Percentiles rank a stretch among this genome's conserved stretches.
Evolutionary conservation across 2,113 vertebrate genomes (phyloP).

Genomic region (Brienomyrus longianalis): DNA sequence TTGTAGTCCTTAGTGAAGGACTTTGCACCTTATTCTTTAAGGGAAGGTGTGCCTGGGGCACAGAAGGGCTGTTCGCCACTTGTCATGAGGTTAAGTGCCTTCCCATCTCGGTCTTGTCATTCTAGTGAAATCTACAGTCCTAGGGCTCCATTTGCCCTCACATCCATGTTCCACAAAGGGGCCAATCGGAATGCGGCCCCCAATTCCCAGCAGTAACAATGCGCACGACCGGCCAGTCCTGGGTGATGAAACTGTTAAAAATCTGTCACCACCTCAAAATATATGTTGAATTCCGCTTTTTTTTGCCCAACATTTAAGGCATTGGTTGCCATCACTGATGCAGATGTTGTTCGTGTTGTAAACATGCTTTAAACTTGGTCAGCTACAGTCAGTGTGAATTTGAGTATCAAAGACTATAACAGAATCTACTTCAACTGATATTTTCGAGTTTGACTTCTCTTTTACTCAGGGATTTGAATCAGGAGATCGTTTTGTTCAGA

Average conservation of each 20-base stretch:
- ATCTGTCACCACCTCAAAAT: background rate
- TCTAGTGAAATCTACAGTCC: background rate
- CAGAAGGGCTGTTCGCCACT: conserved; percentile 55
- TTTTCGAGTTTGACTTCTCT: background rate
- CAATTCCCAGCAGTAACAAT: background rate
- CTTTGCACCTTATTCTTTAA: conserved; percentile 72
- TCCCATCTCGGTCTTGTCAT: conserved; percentile 49
- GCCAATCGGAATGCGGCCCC: background rate
- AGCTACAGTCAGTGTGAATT: background rate
- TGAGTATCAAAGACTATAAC: background rate
- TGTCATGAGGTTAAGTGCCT: background rate
- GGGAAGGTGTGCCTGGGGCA: conserved; percentile 67
- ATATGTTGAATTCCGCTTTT: background rate
- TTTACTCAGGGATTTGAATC: background rate
- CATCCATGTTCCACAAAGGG: background rate
- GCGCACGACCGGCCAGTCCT: background rate
- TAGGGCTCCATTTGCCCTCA: background rate
- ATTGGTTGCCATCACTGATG: background rate
- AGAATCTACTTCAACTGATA: background rate
- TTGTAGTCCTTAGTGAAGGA: conserved; percentile 32
- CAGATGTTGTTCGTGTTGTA: background rate
- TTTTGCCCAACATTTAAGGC: background rate
- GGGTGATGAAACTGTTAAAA: background rate
- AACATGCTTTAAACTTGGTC: background rate
- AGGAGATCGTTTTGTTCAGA: background rate